Base-by-base conservation (phyloP, 2,888 invertebrate genomes). In the Idaea aversata region DNA sequence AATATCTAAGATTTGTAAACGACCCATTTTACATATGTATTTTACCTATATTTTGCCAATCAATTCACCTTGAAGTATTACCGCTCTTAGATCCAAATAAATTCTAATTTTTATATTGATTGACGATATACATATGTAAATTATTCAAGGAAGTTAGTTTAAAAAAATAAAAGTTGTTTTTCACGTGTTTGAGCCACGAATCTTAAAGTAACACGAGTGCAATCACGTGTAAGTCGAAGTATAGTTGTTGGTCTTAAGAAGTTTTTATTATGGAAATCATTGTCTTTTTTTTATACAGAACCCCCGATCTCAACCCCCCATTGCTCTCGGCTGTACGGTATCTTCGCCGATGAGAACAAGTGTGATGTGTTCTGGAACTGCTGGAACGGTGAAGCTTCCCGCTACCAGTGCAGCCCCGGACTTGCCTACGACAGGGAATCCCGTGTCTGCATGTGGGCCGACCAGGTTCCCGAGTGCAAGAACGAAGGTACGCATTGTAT, bases 311-410 rank as follows among this genome's bases (percentile, higher is more conserved):
- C 95, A 67, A 96, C 97, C 16, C 94, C 97, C 13, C 97, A 98
- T 88, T 98, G 98, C 86, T 87, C 96, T 61, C 94, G 98, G 68
- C 92, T 98, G 75, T 98, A 98, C 89, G 98, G 98, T 81, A 98
- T 98, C 93, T 98, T 98, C 95, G 92, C 97, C 72, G 98, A 98
- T 84, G 96, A 96, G 65, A 93, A 93, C 77, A 97, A 97, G 88
- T 98, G 98, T 87, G 97, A 98, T 90, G 96, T 97, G 15, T 98
- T 98, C 96, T 98, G 98, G 97, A 98, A 98, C 91, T 98, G 98
- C 91, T 98, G 98, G 98, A 98, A 97, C 91, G 98, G 98, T 64
- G 98, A 98, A 87, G 96, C 98, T 5, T 97, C 97, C 84, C 95
- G 97, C 81, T 98, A 98, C 92, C 97, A 98, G 89, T 98, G 98